Percentiles rank a stretch among this genome's conserved stretches.
phyloP scores from a whole-genome alignment of 1,140 invertebrate genomes.

The Triops longicaudatus region DNA sequence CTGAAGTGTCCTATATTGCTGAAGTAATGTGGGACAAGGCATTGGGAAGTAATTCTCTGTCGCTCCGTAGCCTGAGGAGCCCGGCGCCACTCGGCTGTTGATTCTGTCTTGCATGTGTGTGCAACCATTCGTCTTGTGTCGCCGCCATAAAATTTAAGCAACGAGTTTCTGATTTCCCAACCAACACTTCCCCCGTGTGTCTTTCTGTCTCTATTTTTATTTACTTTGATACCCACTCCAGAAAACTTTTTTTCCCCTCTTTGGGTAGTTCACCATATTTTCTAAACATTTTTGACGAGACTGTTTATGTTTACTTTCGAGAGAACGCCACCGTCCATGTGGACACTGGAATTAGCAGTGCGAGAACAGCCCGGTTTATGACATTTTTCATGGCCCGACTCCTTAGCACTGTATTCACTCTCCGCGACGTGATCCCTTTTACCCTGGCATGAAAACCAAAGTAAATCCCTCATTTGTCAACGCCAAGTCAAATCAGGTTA shows the following conservation, averaged over 20 bases:
- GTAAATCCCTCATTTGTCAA: no score
- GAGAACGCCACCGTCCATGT: neutral
- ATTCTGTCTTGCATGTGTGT: conserved; percentile 8
- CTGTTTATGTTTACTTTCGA: neutral
- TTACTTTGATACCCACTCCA: neutral
- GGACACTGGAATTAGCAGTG: neutral
- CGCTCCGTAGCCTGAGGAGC: neutral
- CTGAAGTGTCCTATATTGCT: neutral
- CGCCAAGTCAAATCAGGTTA: no score
- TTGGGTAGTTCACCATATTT: neutral
- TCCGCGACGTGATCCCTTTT: no score
- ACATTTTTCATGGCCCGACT: neutral
- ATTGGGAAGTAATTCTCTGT: conserved; percentile 3
- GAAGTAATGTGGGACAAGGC: conserved; percentile 7
- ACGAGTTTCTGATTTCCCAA: conserved; percentile 7
- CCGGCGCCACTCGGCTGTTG: conserved; percentile 5
- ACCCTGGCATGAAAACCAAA: no score
- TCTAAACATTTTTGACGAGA: neutral
- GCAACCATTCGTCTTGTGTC: conserved; percentile 11
- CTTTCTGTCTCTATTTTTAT: conserved; percentile 4
- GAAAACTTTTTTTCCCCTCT: neutral
- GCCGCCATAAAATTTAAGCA: neutral
- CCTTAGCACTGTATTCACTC: no score
- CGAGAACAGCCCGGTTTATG: neutral
- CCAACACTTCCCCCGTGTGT: neutral